Conservation (phyloP, 2,797 vertebrate genomes). For the Notoglanidium macrostoma region DNA sequence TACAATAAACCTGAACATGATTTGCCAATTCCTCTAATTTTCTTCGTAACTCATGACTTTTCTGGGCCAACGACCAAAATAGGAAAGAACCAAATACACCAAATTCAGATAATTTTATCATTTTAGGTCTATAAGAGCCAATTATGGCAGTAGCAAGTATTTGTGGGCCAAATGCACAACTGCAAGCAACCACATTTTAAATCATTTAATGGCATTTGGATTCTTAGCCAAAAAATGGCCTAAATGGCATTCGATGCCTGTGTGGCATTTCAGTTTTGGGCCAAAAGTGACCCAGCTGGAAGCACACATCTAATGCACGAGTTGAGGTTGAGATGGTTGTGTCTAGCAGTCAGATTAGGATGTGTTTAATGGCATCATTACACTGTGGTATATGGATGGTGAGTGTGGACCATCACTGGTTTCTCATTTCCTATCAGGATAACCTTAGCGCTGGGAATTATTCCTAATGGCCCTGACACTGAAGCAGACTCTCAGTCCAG, state of each 20-base stretch:
- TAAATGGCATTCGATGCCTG: not conserved
- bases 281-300: conserved; percentile 2
- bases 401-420: not conserved
- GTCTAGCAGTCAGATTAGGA: not conserved
- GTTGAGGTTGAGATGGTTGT: not conserved
- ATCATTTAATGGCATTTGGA: not conserved
- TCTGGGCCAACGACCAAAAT: not conserved
- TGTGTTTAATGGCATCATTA: not conserved
- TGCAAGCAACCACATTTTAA: not conserved
- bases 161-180: not conserved
- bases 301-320: not conserved
- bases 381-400: not conserved
- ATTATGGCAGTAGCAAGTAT: not conserved
- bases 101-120: not conserved
- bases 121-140: not conserved
- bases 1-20: not conserved
- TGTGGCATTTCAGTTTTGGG: conserved; percentile 5
- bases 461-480: not conserved
- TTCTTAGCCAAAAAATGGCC: too few species aligned
- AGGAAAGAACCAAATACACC: not conserved
- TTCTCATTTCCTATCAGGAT: not conserved
- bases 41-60: not conserved
- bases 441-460: not conserved
- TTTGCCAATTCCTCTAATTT: not conserved
- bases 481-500: conserved; percentile 7